Percentiles rank a stretch among this genome's conserved stretches.
These are phyloP conservation scores for Orbicella faveolata DNA, from an alignment of 64 coral and sea anemone genomes.

Conservation along the genomic window DNA sequence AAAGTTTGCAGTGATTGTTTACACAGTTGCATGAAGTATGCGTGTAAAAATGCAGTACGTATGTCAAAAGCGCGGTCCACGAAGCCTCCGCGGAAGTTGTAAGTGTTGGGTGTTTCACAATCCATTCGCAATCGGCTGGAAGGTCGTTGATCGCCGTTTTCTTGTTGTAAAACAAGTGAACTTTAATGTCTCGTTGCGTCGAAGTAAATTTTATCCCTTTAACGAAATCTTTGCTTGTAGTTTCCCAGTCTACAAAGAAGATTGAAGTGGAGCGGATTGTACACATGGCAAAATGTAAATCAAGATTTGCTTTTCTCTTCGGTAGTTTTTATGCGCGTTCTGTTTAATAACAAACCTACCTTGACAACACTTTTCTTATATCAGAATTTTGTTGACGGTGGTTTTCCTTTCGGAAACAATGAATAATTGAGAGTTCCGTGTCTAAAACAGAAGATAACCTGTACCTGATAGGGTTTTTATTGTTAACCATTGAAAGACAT, in stretches of 20 bases:
- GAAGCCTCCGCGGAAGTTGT: constrained; percentile 73
- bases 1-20: constrained; percentile 66
- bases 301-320: neutral
- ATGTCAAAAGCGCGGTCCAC: constrained; percentile 85
- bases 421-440: constrained; percentile 37
- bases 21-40: constrained; percentile 61
- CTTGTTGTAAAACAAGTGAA: constrained; percentile 89
- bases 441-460: constrained; percentile 22
- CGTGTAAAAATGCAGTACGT: constrained; percentile 85
- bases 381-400: neutral
- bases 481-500: neutral
- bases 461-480: constrained; percentile 13
- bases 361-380: neutral
- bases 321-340: neutral
- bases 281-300: constrained; percentile 52
- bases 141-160: constrained; percentile 58
- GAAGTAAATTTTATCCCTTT: constrained; percentile 85
- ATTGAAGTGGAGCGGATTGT: constrained; percentile 65
- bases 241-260: constrained; percentile 92
- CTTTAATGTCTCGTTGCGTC: constrained; percentile 62
- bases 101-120: constrained; percentile 75
- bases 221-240: constrained; percentile 75
- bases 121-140: constrained; percentile 71
- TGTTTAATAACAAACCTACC: neutral
- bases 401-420: neutral